phyloP scores from a whole-genome alignment of 2,113 vertebrate genomes.

The Heptranchias perlo region DNA sequence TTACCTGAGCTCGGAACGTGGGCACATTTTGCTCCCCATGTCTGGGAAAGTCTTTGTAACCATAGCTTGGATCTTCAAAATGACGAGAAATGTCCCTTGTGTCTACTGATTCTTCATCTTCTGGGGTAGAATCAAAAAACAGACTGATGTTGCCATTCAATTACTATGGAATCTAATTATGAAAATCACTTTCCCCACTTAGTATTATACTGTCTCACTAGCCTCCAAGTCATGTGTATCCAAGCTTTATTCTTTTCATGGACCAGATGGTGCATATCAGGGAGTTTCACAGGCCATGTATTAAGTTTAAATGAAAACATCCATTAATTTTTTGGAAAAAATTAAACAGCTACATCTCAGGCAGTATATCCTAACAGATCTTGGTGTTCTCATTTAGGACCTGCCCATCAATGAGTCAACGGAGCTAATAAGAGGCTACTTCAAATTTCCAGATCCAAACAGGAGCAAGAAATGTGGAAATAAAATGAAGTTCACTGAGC shows the following conservation, averaged over 20 bases:
- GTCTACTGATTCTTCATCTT: conserved; percentile 79
- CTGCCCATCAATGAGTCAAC: not conserved
- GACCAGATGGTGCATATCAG: too few relatives aligned
- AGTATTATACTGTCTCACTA: not conserved
- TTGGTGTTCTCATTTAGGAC: not conserved
- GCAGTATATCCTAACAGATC: not conserved
- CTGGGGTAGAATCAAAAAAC: conserved; percentile 48
- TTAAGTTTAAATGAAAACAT: not conserved
- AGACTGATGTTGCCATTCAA: not conserved
- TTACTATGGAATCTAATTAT: not conserved
- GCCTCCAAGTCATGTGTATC: not conserved
- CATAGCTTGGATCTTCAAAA: conserved; percentile 95
- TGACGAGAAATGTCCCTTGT: conserved; percentile 84
- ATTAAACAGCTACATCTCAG: too few relatives aligned
- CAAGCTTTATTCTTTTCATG: not conserved
- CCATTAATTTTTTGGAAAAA: not conserved
- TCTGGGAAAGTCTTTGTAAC: conserved; percentile 95
- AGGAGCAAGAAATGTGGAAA: not conserved
- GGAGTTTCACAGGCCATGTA: not conserved
- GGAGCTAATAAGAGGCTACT: not conserved
- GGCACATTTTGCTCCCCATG: conserved; percentile 83
- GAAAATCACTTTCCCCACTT: not conserved
- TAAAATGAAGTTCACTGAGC: not conserved
- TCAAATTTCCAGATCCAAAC: not conserved
- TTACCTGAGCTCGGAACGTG: conserved; percentile 92